A percentile compares a stretch with the other conserved stretches of the same genome.
Evolutionary conservation across 2,113 vertebrate genomes (phyloP).

Genomic region (Centrocercus urophasianus): DNA sequence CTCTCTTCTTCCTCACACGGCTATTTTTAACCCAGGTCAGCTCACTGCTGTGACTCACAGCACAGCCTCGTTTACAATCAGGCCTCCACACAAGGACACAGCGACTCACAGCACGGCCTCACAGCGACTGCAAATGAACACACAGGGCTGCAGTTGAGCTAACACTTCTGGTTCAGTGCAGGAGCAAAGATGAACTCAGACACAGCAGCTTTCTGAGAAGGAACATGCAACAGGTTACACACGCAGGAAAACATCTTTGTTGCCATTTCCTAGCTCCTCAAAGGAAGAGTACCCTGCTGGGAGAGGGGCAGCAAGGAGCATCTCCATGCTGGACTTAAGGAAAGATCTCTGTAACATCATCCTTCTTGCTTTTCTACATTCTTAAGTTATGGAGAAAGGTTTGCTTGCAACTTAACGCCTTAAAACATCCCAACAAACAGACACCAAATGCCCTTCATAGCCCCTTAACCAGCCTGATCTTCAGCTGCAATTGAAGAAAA

Average conservation of each 20-base stretch:
- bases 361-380: neutral
- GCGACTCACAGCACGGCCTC: neutral
- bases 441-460: neutral
- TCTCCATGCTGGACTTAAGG: neutral
- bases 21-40: slow-evolving; percentile 39
- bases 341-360: neutral
- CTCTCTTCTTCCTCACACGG: neutral
- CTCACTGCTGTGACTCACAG: neutral
- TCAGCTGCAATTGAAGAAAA: neutral
- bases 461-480: neutral
- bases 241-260: neutral
- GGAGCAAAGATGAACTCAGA: neutral
- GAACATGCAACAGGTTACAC: neutral
- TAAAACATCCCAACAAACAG: too few species aligned
- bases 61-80: neutral
- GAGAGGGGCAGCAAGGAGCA: neutral
- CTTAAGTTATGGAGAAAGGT: too few species aligned
- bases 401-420: too few species aligned
- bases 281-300: neutral
- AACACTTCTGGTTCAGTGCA: neutral
- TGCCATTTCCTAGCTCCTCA: neutral
- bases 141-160: neutral
- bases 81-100: neutral
- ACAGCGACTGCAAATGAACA: neutral
- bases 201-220: neutral